Evolutionary conservation across 2,797 vertebrate genomes (phyloP).

Genomic region (Zenarchopterus dispar): DNA sequence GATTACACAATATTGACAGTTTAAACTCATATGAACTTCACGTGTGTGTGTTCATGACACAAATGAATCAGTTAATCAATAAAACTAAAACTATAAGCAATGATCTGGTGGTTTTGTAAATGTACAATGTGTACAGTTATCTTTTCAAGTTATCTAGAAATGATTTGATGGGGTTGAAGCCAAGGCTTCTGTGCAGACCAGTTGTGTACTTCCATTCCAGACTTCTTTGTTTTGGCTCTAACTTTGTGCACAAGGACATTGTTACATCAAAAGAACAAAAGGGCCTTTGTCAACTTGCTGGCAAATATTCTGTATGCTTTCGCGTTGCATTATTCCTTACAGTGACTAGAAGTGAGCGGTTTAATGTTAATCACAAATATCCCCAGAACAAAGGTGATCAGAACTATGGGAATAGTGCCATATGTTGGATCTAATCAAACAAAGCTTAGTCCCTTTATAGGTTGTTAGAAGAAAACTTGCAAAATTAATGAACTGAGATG

Average conservation of each 20-base stretch:
- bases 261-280: neutral
- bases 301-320: constrained; percentile 3
- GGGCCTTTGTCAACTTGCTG: neutral
- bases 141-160: constrained; percentile 15
- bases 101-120: constrained; percentile 22
- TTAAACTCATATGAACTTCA: constrained; percentile 18
- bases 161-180: constrained; percentile 12
- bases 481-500: constrained; percentile 35
- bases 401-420: neutral
- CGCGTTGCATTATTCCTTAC: constrained; percentile 1
- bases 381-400: neutral
- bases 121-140: neutral
- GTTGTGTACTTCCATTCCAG: constrained; percentile 10
- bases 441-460: constrained; percentile 3
- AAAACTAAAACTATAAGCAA: constrained; percentile 29
- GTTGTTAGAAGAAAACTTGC: constrained; percentile 11
- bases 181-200: neutral
- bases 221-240: constrained; percentile 8
- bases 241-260: neutral
- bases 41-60: constrained; percentile 19
- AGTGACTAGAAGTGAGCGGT: constrained; percentile 4
- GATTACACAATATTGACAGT: constrained; percentile 25
- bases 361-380: constrained; percentile 12
- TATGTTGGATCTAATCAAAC: constrained; percentile 3
- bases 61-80: constrained; percentile 50